Base-by-base conservation (phyloP, 2,888 invertebrate genomes). In the Argyra leucocephala region DNA sequence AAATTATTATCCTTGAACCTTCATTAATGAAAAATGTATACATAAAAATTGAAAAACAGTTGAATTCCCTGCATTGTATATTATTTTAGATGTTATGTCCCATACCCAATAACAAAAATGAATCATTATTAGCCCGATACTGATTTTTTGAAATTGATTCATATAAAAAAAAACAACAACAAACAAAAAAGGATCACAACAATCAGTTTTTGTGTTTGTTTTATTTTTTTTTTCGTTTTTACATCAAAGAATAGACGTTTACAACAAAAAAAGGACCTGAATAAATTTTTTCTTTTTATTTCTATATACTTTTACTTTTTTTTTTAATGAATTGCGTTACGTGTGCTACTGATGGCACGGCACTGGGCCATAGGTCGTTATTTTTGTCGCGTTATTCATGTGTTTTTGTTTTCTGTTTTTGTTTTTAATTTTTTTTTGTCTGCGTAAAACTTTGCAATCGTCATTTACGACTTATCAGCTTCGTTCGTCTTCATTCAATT, bases 341-440 rank as follows among this genome's bases (percentile, higher is more conserved):
- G 48, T 48, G 48, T 48, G 48, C 48, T 48, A 48, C 48, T 48
- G 48, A 48, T 48, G 48, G 48, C 48, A 48, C 48, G 48, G 48
- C 48, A 48, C 48, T 18, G 48, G 12, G 48, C 48, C 48, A 48
- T 15, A 48, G 12, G 18, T 48, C 48, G 15, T 48, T 18, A 12
- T 48, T 18, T 6, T 1, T 48, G 48, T 15, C 12, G n/a, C n/a
- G 48, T 48, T 48, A n/a, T 48, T 48, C 48, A 18, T 48, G 48
- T 18, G 48, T 48, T 48, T 48, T 48, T 48, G 5, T 9, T 48
- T 48, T 48, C 18, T 5, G 15, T 15, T 37, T 31, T 5, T 31
- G 5, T 10, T 5, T 12, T 15, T 37, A 9, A 9, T 15, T 37
- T 37, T 37, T 15, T 37, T 48, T 48, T n/a, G 48, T 48, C 48